Base-by-base conservation (phyloP, 2,797 vertebrate genomes). In the Labroides dimidiatus region DNA sequence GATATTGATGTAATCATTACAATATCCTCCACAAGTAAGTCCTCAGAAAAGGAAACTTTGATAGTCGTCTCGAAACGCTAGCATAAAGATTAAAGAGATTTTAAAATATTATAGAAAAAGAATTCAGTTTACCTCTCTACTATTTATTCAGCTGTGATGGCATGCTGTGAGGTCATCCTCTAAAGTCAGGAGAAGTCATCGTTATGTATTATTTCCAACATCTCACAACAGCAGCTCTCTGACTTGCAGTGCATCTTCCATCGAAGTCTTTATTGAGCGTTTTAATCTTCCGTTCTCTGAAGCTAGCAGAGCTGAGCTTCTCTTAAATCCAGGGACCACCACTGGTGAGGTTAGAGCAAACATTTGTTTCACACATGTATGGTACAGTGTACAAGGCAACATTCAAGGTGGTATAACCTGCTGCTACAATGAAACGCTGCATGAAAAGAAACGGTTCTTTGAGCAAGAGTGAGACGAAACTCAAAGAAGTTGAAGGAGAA, bases 161-260 rank as follows among this genome's bases (percentile, higher is more conserved):
- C 19, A 61, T 57, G 51, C n/a, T 72, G 76, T 67, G 21, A 69
- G 60, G 12, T 56, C n/a, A 48, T 75, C 36, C 50, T 64, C 41
- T 42, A 50, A 66, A 69, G 49, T n/a, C 63, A 76, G 45, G 49
- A 36, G 10, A 59, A 57, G 64, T 81, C 0, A 69, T 76, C 77
- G 54, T 56, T 57, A 66, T 45, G 51, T 54, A 53, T 70, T 4
- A 62, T 75, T 83, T 75, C 30, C 52, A n/a, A 13, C 24, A 63
- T 75, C 73, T 82, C 52, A 78, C 47, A 61, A 64, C 39, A 80
- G 61, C 69, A 64, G 17, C 39, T 37, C 42, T 67, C 62, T 77
- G 58, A 69, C 63, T 59, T 17, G 15, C 63, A 45, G 33, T 69
- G 58, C 58, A 67, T 78, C 75, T 72, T 70, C 81, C 74, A 81